These are phyloP conservation scores for Rhinolophus ferrumequinum DNA, from an alignment of 2,113 vertebrate genomes.

Conservation along the genomic window DNA sequence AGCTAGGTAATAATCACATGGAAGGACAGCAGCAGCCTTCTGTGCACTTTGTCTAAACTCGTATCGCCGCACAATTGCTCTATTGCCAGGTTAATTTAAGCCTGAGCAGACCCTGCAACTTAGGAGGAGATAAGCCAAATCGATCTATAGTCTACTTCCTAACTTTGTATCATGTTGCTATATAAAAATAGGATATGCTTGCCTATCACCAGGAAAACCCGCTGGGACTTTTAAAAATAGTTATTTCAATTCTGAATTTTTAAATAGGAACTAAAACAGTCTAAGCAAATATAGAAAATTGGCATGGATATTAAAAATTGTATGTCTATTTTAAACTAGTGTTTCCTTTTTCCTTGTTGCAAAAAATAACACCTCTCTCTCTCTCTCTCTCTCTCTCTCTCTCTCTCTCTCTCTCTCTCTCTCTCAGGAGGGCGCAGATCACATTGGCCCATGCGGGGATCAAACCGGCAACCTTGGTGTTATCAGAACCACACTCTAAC, in stretches of 20 bases:
- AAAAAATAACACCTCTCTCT: conserved; percentile 35
- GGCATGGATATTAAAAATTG: conserved; percentile 38
- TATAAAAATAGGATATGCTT: conserved; percentile 46
- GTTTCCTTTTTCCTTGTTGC: conserved; percentile 34
- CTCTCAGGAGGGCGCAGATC: no score
- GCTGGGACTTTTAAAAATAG: conserved; percentile 58
- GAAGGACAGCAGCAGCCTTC: not conserved
- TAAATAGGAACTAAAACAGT: conserved; percentile 49
- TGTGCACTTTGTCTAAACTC: not conserved
- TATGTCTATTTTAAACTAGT: conserved; percentile 43
- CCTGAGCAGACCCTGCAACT: not conserved
- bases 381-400: no score
- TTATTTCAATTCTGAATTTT: conserved; percentile 54
- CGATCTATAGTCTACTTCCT: not conserved
- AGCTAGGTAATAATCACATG: not conserved
- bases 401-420: no score
- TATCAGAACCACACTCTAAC: no score
- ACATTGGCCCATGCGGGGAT: no score
- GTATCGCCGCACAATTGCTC: not conserved
- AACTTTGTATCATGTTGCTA: not conserved
- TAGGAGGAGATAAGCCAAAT: conserved; percentile 2
- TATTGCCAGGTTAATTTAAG: not conserved
- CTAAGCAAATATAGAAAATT: conserved; percentile 31
- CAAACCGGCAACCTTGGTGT: no score
- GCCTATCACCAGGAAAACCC: not conserved